Evolutionary conservation across 2,888 invertebrate genomes (phyloP).

Genomic region (Automeris io): DNA sequence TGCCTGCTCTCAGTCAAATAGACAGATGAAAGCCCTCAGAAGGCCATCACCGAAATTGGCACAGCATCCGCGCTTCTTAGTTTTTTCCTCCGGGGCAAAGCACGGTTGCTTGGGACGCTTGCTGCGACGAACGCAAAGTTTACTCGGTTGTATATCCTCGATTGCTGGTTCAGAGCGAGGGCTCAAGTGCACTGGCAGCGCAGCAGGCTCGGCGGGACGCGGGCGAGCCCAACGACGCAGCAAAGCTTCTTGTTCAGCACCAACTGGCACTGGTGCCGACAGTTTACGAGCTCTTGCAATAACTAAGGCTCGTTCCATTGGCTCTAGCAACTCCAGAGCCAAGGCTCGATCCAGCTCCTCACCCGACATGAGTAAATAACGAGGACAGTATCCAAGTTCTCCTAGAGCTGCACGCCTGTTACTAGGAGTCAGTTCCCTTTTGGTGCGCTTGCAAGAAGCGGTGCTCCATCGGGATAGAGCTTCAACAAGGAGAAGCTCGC

Average conservation of each 20-base stretch:
- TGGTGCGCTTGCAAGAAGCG: conserved; percentile 61
- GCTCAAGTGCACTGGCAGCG: conserved; percentile 63
- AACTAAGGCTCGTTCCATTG: conserved; percentile 64
- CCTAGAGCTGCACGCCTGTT: conserved; percentile 67
- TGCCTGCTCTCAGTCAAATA: conserved; percentile 63
- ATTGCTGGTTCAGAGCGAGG: conserved; percentile 50
- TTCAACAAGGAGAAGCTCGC: conserved; percentile 78
- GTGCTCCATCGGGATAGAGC: conserved; percentile 78
- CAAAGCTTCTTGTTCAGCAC: conserved; percentile 61
- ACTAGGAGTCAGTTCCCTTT: conserved; percentile 58
- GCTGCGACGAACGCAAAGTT: conserved; percentile 49
- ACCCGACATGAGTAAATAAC: conserved; percentile 81
- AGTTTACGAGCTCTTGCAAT: conserved; percentile 56
- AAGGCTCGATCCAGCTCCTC: conserved; percentile 79
- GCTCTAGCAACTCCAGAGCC: conserved; percentile 58
- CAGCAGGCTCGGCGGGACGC: conserved; percentile 54
- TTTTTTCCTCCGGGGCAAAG: conserved; percentile 56
- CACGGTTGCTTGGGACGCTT: conserved; percentile 60
- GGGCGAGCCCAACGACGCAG: conserved; percentile 64
- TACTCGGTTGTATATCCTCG: conserved; percentile 50
- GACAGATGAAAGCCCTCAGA: conserved; percentile 68
- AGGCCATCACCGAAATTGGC: conserved; percentile 70
- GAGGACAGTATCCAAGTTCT: conserved; percentile 77
- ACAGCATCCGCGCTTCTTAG: conserved; percentile 59
- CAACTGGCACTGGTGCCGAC: conserved; percentile 63